These are phyloP conservation scores for Athene cunicularia DNA, from an alignment of 2,113 vertebrate genomes.

Conservation along the genomic window DNA sequence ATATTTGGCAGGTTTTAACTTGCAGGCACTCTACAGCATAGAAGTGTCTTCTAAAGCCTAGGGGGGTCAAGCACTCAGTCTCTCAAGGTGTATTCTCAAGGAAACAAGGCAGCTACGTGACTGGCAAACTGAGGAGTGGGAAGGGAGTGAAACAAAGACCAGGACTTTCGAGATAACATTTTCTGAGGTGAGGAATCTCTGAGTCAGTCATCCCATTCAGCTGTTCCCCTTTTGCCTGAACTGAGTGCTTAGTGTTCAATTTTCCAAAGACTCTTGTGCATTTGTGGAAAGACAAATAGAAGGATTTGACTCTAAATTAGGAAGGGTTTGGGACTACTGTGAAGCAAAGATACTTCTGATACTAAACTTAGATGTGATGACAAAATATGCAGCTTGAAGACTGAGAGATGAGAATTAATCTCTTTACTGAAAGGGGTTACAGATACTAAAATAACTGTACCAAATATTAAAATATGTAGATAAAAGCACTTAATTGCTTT, in stretches of 20 bases:
- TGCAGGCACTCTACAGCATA: neutral
- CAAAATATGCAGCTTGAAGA: neutral
- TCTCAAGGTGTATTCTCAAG: accelerated
- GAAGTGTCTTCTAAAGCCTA: neutral
- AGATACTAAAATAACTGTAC: neutral
- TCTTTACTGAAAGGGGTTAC: neutral
- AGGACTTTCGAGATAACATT: neutral
- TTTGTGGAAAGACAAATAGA: neutral
- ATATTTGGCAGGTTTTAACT: neutral
- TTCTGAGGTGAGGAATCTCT: neutral
- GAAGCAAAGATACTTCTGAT: neutral
- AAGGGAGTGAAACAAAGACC: neutral
- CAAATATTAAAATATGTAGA: neutral
- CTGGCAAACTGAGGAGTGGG: neutral
- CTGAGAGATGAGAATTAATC: neutral
- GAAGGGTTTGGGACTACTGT: neutral
- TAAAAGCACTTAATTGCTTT: neutral
- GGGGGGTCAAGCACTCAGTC: neutral
- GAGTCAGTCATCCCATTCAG: neutral
- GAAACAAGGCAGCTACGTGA: neutral
- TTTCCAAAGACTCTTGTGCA: neutral
- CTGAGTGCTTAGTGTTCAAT: neutral
- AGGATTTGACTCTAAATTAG: neutral
- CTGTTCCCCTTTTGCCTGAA: neutral
- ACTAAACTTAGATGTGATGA: neutral